A percentile compares a stretch with the other conserved stretches of the same genome.
Conservation (phyloP, 37 sponge, comb jelly and placozoan genomes). For the Aphrocallistes beatrix region DNA sequence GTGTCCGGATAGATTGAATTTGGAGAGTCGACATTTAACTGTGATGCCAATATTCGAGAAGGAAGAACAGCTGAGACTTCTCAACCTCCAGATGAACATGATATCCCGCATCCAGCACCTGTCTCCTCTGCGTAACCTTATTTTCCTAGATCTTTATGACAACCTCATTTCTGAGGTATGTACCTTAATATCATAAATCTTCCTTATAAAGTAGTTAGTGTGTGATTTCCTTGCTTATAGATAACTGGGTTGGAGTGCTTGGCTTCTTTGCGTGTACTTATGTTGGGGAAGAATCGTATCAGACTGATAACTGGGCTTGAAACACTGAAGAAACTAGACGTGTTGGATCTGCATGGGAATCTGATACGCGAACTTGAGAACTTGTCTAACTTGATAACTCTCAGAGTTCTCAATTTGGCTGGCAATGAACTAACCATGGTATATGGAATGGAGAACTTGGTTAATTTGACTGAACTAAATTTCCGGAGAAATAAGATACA, state of each 20-base stretch:
- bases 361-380: constrained; percentile 62
- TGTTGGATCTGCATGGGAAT: constrained; percentile 95
- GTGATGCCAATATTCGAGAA: constrained; percentile 72
- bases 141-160: constrained; percentile 95
- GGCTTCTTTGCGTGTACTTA: constrained; percentile 73
- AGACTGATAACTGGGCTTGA: constrained; percentile 60
- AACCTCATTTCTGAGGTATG: constrained; percentile 64
- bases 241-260: constrained; percentile 68
- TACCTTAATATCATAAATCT: too few species aligned
- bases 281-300: constrained; percentile 97
- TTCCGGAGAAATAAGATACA: constrained; percentile 73
- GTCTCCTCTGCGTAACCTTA: constrained; percentile 46
- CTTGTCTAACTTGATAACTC: constrained; percentile 47
- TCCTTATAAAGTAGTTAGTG: too few species aligned
- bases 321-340: constrained; percentile 69
- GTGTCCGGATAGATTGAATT: constrained; percentile 77
- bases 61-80: constrained; percentile 65
- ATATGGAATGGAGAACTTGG: constrained; percentile 41
- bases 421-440: constrained; percentile 75
- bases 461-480: constrained; percentile 75
- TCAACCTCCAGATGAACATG: constrained; percentile 90
- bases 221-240: too few species aligned
- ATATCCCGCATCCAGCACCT: constrained; percentile 71
- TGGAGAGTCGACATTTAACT: constrained; percentile 65
- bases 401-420: constrained; percentile 85